Percentiles rank a stretch among this genome's conserved stretches.
These are phyloP conservation scores for Marmota monax DNA, from an alignment of 2,113 vertebrate genomes.

Conservation along the genomic window DNA sequence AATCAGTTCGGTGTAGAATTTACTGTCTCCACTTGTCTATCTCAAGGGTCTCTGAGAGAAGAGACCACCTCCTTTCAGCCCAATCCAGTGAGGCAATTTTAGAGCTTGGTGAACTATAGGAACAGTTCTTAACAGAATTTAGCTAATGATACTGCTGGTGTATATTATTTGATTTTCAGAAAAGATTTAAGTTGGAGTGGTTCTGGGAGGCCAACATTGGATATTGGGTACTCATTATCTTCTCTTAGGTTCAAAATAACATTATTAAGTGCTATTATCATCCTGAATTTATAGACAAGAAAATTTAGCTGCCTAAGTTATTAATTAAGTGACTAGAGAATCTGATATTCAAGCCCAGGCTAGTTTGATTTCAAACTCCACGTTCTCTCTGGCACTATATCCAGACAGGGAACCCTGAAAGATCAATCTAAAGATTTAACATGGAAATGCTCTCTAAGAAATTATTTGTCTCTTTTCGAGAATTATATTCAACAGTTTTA, in stretches of 20 bases:
- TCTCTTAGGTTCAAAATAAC: background rate
- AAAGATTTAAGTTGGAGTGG: background rate
- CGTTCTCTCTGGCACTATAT: background rate
- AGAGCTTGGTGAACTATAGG: background rate
- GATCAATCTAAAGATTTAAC: background rate
- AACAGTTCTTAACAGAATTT: background rate
- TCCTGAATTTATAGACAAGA: background rate
- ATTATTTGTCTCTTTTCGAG: background rate
- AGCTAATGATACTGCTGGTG: background rate
- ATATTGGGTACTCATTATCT: background rate
- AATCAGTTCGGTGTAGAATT: background rate
- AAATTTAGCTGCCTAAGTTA: background rate
- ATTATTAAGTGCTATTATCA: background rate
- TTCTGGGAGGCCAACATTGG: background rate
- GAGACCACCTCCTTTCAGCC: background rate
- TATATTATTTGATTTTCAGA: slow-evolving; percentile 13
- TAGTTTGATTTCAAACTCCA: background rate
- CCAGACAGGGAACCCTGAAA: background rate
- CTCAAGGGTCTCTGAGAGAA: background rate
- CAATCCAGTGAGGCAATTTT: background rate
- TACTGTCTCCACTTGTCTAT: background rate
- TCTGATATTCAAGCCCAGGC: background rate
- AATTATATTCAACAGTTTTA: background rate
- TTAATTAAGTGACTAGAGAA: background rate
- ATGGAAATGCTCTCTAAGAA: background rate